phyloP scores from a whole-genome alignment of 2,888 invertebrate species.

The Scaptomyza parva region DNA sequence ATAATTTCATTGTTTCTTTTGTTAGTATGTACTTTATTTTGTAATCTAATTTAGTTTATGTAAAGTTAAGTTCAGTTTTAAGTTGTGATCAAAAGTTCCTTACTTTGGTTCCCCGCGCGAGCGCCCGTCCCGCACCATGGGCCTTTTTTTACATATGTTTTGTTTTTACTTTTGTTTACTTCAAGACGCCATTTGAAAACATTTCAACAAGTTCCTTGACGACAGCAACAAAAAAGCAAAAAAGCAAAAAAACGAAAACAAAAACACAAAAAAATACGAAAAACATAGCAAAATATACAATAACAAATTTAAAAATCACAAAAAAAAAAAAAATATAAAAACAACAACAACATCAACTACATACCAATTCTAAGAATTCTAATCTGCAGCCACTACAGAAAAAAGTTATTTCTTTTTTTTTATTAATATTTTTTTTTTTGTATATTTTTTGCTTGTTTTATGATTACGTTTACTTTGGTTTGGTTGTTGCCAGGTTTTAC shows the following conservation, averaged over 20 bases:
- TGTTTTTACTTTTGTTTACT: conserved; percentile 56
- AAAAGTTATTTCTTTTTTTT: conserved; percentile 6
- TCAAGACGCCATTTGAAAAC: conserved; percentile 72
- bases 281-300: conserved; percentile 70
- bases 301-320: conserved; percentile 31
- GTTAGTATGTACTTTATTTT: conserved; percentile 14
- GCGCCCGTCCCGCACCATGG: conserved; percentile 58
- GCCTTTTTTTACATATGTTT: conserved; percentile 61
- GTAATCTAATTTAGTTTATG: conserved; percentile 46
- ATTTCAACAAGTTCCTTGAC: conserved; percentile 75
- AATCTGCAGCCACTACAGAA: conserved; percentile 18
- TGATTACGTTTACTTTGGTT: conserved; percentile 25
- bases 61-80: conserved; percentile 62
- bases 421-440: conserved; percentile 1
- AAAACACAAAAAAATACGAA: conserved; percentile 15
- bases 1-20: not conserved
- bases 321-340: conserved; percentile 18
- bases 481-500: conserved; percentile 50
- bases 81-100: conserved; percentile 83
- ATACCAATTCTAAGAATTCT: no score
- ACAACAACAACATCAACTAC: no score
- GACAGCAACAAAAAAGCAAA: conserved; percentile 33
- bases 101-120: conserved; percentile 80
- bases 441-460: conserved; percentile 39
- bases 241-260: conserved; percentile 4